Evolutionary conservation across 2,888 invertebrate genomes (phyloP).

Genomic region (Drosophila suboccidentalis): DNA sequence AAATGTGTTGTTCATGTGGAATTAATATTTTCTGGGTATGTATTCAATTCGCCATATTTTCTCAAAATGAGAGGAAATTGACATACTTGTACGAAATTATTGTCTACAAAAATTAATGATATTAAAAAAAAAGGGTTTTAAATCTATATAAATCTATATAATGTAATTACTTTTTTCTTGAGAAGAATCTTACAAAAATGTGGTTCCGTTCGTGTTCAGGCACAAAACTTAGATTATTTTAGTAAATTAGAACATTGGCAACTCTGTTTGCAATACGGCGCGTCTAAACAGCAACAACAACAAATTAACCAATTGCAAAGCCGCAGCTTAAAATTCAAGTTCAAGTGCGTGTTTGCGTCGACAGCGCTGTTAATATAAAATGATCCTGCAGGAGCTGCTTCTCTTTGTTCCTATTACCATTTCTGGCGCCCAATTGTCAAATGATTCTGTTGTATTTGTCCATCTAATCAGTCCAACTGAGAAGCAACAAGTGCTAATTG

Average conservation of each 20-base stretch:
- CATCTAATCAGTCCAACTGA: slow-evolving; percentile 55
- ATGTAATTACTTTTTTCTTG: too few species aligned
- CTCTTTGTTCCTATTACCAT: slow-evolving; percentile 6
- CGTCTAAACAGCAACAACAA: slow-evolving; percentile 1
- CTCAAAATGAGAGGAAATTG: too few species aligned
- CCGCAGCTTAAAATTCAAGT: slow-evolving; percentile 60
- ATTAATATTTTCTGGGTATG: too few species aligned
- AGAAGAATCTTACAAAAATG: too few species aligned
- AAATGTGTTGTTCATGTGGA: too few species aligned
- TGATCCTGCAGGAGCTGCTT: slow-evolving; percentile 42
- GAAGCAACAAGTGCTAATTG: slow-evolving; percentile 59
- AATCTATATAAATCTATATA: too few species aligned
- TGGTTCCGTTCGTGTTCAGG: too few species aligned
- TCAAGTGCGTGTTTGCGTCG: slow-evolving; percentile 64
- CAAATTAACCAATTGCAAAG: slow-evolving; percentile 40
- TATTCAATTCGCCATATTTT: too few species aligned
- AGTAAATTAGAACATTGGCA: slow-evolving; percentile 5
- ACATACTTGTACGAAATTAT: too few species aligned
- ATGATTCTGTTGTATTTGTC: slow-evolving; percentile 65
- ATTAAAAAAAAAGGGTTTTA: too few species aligned
- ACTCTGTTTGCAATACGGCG: too few species aligned
- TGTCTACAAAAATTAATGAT: too few species aligned
- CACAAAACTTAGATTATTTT: background rate
- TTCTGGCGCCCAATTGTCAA: slow-evolving; percentile 58
- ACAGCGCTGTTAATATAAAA: slow-evolving; percentile 15